A percentile compares a stretch with the other conserved stretches of the same genome.
phyloP scores from a whole-genome alignment of 2,797 vertebrate genomes.

The Amblyopsis hoosieri region DNA sequence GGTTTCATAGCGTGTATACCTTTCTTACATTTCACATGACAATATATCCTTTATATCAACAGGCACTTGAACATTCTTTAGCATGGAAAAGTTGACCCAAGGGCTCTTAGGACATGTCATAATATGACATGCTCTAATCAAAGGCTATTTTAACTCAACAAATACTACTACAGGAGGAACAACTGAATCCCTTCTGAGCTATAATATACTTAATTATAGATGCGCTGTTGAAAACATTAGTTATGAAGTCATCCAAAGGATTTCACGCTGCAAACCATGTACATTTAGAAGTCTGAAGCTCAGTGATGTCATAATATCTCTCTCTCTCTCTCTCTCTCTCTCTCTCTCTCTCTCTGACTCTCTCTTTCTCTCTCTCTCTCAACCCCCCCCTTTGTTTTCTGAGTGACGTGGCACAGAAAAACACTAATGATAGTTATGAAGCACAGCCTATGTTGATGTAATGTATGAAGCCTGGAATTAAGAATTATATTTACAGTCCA shows the following conservation, averaged over 20 bases:
- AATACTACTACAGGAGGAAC: slow-evolving; percentile 40
- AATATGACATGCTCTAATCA: slow-evolving; percentile 40
- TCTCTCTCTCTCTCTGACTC: slow-evolving; percentile 17
- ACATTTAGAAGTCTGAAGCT: no score
- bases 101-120: slow-evolving; percentile 45
- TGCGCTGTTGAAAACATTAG: slow-evolving; percentile 30
- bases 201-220: slow-evolving; percentile 53
- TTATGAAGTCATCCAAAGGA: slow-evolving; percentile 26
- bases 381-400: slow-evolving; percentile 9
- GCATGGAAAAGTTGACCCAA: slow-evolving; percentile 27
- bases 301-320: no score
- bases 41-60: background rate
- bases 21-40: no score
- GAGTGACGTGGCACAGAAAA: slow-evolving; percentile 38
- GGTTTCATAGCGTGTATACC: background rate
- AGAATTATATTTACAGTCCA: slow-evolving; percentile 31
- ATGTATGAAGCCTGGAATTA: slow-evolving; percentile 39
- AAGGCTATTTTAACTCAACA: slow-evolving; percentile 40
- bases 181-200: slow-evolving; percentile 48
- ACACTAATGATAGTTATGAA: slow-evolving; percentile 47
- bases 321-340: slow-evolving; percentile 3
- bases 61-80: slow-evolving; percentile 10
- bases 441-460: slow-evolving; percentile 45
- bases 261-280: no score
- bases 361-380: slow-evolving; percentile 31